Evolutionary conservation across 1,140 invertebrate species (phyloP), one percentile per base, ranked within the genome.

Genomic region (Chrysoperla carnea): DNA sequence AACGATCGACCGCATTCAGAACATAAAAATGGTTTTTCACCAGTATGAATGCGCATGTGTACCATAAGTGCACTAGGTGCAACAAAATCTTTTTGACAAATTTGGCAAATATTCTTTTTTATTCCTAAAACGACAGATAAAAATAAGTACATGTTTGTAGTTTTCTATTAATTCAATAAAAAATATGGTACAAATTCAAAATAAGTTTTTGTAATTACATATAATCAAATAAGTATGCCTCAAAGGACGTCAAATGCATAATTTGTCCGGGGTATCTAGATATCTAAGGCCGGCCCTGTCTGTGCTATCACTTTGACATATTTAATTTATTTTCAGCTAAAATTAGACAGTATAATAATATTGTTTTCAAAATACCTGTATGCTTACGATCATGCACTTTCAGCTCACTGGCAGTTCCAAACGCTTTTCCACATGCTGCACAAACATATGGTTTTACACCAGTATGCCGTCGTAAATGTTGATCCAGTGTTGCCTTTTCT

Each of bases 11-110:
- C 39, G 49, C 64, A 66, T 8, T 50, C 53, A 27, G 50, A 50
- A 47, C 75, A 78, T 48, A 64, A 65, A 52, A 67, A 72, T 4
- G 76, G 73, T 43, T 72, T 70, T 52, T 79, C 76, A 12, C 76
- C 76, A 8, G 73, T 75, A 57, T 81, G 78, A 36, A 65, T 67
- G 29, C 75, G 60, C 53, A 77, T 66, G 53, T 81, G 78, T 8
- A 56, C 48, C 0, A 57, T 45, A n/a, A 67, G 54, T 6, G 58
- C 52, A 8, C 57, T 50, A 6, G 56, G 53, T 36, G 52, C 62
- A 33, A 52, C 44, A 49, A 66, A 67, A 8, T 47, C 41, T 45
- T 60, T 60, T 38, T 49, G 42, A 50, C 66, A 67, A n/a, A 52
- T 55, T 23, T 49, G 50, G 47, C 76, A 78, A 48, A 66, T 65